Conservation (phyloP, 1,140 invertebrate genomes). For the Riptortus pedestris region DNA sequence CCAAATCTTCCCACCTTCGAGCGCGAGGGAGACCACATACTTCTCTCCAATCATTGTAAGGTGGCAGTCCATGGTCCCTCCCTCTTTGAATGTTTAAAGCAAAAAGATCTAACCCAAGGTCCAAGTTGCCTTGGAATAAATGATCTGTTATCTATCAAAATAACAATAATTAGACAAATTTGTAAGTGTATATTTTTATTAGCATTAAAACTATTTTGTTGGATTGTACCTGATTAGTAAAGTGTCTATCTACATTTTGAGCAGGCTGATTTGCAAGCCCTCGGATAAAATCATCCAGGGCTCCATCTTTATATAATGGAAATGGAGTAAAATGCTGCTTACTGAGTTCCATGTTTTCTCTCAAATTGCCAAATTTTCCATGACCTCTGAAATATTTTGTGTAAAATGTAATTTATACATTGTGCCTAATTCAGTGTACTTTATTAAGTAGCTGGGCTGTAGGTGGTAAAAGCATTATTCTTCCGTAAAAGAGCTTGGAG, state of each 20-base stretch:
- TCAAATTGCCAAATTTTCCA: constrained; percentile 38
- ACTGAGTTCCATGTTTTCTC: constrained; percentile 44
- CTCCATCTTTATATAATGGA: constrained; percentile 40
- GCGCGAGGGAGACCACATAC: constrained; percentile 47
- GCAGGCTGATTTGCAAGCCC: constrained; percentile 44
- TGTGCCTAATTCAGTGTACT: too few relatives aligned
- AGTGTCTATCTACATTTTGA: constrained; percentile 44
- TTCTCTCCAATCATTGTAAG: constrained; percentile 57
- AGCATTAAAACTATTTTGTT: too few relatives aligned
- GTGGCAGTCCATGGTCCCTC: constrained; percentile 54
- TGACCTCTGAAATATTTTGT: too few relatives aligned
- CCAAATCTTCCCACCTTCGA: constrained; percentile 44
- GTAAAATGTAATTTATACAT: too few relatives aligned
- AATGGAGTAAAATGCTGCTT: constrained; percentile 43
- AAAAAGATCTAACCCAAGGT: constrained; percentile 53
- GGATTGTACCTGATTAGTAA: constrained; percentile 46
- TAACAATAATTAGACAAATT: too few relatives aligned
- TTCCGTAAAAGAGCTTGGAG: too few relatives aligned
- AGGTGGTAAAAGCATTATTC: too few relatives aligned
- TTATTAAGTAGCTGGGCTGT: too few relatives aligned
- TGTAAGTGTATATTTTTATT: too few relatives aligned
- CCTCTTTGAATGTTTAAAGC: constrained; percentile 59
- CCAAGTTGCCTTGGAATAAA: constrained; percentile 43
- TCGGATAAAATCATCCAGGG: constrained; percentile 42
- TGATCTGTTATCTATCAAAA: constrained; percentile 46